Evolutionary conservation across 2,797 vertebrate species (phyloP).

Genomic region (Artibeus jamaicensis): DNA sequence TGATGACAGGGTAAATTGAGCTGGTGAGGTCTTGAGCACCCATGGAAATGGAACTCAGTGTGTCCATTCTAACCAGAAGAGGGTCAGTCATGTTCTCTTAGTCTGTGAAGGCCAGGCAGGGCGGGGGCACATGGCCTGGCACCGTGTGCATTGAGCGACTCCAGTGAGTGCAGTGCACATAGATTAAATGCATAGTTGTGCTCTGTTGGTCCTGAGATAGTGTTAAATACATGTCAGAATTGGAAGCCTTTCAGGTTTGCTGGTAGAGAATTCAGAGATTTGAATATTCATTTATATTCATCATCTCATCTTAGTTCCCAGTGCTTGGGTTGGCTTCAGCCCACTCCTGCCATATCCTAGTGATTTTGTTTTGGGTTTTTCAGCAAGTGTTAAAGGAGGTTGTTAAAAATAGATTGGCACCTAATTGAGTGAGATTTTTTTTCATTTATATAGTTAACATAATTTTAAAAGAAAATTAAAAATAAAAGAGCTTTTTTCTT

Average conservation of each 20-base stretch:
- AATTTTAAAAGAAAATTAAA: not conserved
- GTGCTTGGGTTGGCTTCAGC: not conserved
- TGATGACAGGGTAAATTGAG: not conserved
- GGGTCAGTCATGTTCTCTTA: not conserved
- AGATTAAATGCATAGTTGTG: not conserved
- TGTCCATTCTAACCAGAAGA: not conserved
- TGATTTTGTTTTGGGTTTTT: not conserved
- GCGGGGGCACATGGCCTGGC: not conserved
- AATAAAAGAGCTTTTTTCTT: not conserved
- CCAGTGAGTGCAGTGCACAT: not conserved
- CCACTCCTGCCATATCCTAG: not conserved
- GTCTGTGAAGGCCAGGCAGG: not conserved
- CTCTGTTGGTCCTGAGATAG: not conserved
- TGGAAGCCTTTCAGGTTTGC: not conserved
- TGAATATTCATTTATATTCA: not conserved
- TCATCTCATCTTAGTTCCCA: not conserved
- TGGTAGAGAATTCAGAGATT: not conserved
- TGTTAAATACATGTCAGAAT: not conserved
- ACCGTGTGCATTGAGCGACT: not conserved
- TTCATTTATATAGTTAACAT: not conserved
- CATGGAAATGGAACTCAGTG: not conserved
- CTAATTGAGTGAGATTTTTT: constrained; percentile 7
- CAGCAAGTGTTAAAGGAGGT: not conserved
- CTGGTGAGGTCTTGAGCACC: not conserved
- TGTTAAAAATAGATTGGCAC: not conserved